Evolutionary conservation across 35 echinoderm and acorn worm genomes (phyloP), one percentile per base, ranked within the genome.

Genomic region (Eucidaris tribuloides): DNA sequence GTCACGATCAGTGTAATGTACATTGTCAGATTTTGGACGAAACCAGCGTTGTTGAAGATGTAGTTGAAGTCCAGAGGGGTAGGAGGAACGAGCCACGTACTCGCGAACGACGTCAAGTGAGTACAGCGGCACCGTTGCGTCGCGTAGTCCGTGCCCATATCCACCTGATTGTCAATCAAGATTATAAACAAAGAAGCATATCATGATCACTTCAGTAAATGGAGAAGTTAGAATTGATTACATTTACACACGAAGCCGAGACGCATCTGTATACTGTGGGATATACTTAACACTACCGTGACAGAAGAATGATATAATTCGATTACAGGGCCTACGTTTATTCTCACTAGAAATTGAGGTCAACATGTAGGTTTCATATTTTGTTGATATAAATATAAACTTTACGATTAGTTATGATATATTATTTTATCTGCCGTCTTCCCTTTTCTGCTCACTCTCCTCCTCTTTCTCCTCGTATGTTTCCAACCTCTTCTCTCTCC

Each of bases 81-180:
- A 5, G 96, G 96, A 2, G 86, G 87, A 9, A 99, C 90, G 9
- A 99, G 79, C 96, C 96, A 99, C 1, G 90, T 90, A 63, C 90
- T 93, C 32, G 96, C 78, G 54, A 99, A 93, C 4, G 90, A 89
- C 0, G 96, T 99, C 83, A 99, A 17, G 71, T 99, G 96, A 66
- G 42, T 93, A 28, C 89, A 92, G 4, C 85, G 60, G 50, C 90
- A 99, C 58, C 87, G 62, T 4, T 91, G 86, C 35, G 30, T 17
- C 20, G 45, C 40, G n/a, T 79, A 70, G 22, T 37, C 70, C 1
- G 85, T 71, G 6, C 45, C 24, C 18, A 70, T 29, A 19, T 59
- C 85, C 34, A 93, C 74, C 91, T 93, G 57, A 25, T 40, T 83
- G 5, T 54, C 35, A 40, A 6, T n/a, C 20, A 49, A 56, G 58